Base-by-base conservation (phyloP, 1,140 invertebrate species). In the Drosophila eugracilis region DNA sequence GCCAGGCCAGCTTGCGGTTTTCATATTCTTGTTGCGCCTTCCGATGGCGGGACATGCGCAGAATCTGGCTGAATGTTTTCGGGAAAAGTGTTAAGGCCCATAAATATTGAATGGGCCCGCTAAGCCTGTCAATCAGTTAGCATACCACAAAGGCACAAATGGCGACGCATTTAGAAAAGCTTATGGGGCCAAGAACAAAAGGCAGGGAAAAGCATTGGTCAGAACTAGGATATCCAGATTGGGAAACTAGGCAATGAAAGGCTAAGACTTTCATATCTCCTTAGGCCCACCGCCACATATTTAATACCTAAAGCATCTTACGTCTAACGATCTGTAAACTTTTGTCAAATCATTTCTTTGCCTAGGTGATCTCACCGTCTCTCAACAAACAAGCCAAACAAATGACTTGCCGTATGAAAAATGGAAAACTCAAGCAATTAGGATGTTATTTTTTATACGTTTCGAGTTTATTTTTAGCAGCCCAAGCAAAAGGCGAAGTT, bases 21-120 rank as follows among this genome's bases (percentile, higher is more conserved):
- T 34, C 12, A 22, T 19, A 14, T 73, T 73, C 70, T 73, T 73
- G 70, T 73, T 73, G 70, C 70, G 57, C 70, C 69, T 73, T 17
- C 1, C 0, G 19, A 26, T 24, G 21, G 30, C n/a, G n/a, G 26
- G 21, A 65, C 67, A 72, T 72, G 69, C 69, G 69, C 69, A 72
- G 22, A 30, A 1, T 21, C 4, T 6, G 17, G 10, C 44, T 7
- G 0, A 14, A 26, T 50, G 52, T 30, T 42, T 28, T 26, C 52
- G 15, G 24, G 69, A 57, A 72, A 72, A 72, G 69, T 72, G 67
- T 50, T 58, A 17, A 30, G 1, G 30, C 2, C 26, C 47, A 58
- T 72, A 45, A 71, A 47, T 72, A 60, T 60, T 72, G 12, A 60
- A 60, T 50, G 45, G 22, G 19, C 19, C 15, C 5, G 12, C 37